Base-by-base conservation (phyloP, 2,113 vertebrate species). In the Phyllopteryx taeniolatus region DNA sequence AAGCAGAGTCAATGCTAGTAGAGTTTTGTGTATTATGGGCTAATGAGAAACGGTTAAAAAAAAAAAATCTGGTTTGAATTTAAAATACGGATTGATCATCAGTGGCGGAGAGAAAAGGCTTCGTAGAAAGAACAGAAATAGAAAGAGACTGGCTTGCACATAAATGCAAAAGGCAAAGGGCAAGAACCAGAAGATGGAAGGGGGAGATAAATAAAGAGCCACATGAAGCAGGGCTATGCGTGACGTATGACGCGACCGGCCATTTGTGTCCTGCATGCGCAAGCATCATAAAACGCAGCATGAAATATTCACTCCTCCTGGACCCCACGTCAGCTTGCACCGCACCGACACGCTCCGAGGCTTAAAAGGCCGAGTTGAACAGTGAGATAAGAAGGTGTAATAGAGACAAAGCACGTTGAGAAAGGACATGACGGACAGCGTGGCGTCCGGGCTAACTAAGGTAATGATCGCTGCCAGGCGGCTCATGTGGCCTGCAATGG, bases 271-370 rank as follows among this genome's bases (percentile, higher is more conserved):
- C 77, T 44, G 46, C 77, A 74, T 73, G 73, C 79, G 78, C 60
- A 57, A 69, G 68, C 74, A 74, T 73, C 80, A 68, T 71, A 77
- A 82, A 78, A 78, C 69, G 69, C 71, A 44, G 20, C 74, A 90
- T 91, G 70, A 91, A 90, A 91, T 91, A 91, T 91, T 91, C 80
- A 90, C 81, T 80, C 72, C 79, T 79, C 81, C 86, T 87, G 81
- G 82, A 77, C 80, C 79, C 67, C 72, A 70, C 12, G 22, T 46
- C 63, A 3, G 20, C 44, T 17, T 15, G 22, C 14, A 27, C 88
- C 83, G 35, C 35, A 77, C 72, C 62, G 64, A 84, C 70, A 27
- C 64, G 47, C 22, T 66, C 44, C 14, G 13, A 66, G 5, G 44
- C 44, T 46, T 12, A 56, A 13, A 46, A 7, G 17, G 17, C 17